Conservation (phyloP, 2,113 vertebrate species). For the Propithecus coquereli region DNA sequence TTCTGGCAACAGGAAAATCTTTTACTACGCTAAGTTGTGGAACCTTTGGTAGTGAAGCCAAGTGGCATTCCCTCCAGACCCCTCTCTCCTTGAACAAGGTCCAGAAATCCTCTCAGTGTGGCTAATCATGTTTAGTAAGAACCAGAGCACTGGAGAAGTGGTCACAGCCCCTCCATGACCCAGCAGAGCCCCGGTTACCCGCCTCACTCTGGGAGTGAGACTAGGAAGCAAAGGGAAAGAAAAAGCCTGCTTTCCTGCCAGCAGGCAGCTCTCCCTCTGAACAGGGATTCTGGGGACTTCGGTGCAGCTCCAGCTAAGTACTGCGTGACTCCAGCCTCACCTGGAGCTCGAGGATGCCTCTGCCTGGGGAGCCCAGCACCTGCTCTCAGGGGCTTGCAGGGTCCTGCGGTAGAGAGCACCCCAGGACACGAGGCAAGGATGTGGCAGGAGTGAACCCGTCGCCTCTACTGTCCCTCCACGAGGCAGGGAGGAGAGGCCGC, state of each 20-base stretch:
- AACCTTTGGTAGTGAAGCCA: background rate
- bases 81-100: background rate
- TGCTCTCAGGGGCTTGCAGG: background rate
- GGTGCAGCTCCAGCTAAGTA: background rate
- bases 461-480: background rate
- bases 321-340: background rate
- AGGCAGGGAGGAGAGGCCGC: background rate
- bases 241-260: background rate
- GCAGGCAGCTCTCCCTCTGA: background rate
- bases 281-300: no score
- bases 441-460: accelerated
- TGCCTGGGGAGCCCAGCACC: background rate
- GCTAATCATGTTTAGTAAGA: background rate
- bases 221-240: background rate
- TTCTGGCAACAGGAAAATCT: background rate
- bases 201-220: background rate
- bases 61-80: background rate
- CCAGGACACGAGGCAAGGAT: accelerated
- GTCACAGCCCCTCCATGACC: background rate
- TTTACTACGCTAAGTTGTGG: background rate
- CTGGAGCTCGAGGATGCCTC: background rate
- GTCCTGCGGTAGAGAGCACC: background rate
- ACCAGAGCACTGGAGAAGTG: background rate
- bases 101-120: background rate
- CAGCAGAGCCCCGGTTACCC: background rate